Evolutionary conservation across 2,113 vertebrate species (phyloP).

Genomic region (cattle (Bos taurus)): ARS-UCD2.0 NC_037337.1:81728001-81728500

Average conservation of each 20-base stretch:
- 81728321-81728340: neutral
- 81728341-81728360: neutral
- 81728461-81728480: constrained; percentile 33
- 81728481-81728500: constrained; percentile 58
- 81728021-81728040: neutral
- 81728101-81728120: neutral
- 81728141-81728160: neutral
- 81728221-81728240: neutral
- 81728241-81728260: neutral
- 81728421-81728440: neutral
- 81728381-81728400: neutral
- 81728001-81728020: neutral
- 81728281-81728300: neutral
- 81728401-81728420: neutral
- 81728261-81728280: neutral
- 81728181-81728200: neutral
- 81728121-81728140: neutral
- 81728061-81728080: neutral
- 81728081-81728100: neutral
- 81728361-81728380: neutral
- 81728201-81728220: neutral
- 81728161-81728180: neutral
- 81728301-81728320: neutral
- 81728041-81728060: neutral
- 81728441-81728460: neutral